A percentile compares a stretch with the other conserved stretches of the same genome.
These are phyloP conservation scores for Stichodactyla mertensii DNA, from an alignment of 64 coral and sea anemone species.

Conservation along the genomic window DNA sequence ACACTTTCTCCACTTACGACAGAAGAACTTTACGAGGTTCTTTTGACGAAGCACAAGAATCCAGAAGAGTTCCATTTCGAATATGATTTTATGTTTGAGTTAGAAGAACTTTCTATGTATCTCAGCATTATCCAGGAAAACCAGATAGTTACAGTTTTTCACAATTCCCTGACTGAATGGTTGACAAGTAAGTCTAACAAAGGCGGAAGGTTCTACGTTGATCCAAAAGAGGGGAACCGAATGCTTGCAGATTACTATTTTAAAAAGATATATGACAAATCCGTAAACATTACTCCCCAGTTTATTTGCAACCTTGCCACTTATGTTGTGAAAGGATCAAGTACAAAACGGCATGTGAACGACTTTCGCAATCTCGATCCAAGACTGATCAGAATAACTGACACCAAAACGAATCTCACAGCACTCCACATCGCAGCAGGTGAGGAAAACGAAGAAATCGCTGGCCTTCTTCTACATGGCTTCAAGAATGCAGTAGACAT, in stretches of 20 bases:
- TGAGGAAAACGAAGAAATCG: neutral
- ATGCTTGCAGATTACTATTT: conserved; percentile 60
- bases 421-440: conserved; percentile 59
- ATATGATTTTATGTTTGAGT: conserved; percentile 57
- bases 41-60: neutral
- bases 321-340: conserved; percentile 47
- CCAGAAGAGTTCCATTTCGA: conserved; percentile 26
- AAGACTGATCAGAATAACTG: conserved; percentile 14
- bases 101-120: conserved; percentile 55
- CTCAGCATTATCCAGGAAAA: conserved; percentile 33
- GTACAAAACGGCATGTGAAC: neutral
- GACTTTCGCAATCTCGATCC: conserved; percentile 41
- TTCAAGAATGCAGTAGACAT: conserved; percentile 40
- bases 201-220: conserved; percentile 48
- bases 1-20: neutral
- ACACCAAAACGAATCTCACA: conserved; percentile 25
- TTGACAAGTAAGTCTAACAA: conserved; percentile 57
- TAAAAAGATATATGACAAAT: neutral
- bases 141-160: conserved; percentile 41
- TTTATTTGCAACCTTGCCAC: conserved; percentile 48
- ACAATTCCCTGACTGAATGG: conserved; percentile 70
- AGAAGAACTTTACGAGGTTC: conserved; percentile 33
- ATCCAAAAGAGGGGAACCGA: conserved; percentile 47
- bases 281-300: neutral
- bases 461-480: conserved; percentile 23